Conservation (phyloP, 2,797 vertebrate genomes). For the Molothrus aeneus region DNA sequence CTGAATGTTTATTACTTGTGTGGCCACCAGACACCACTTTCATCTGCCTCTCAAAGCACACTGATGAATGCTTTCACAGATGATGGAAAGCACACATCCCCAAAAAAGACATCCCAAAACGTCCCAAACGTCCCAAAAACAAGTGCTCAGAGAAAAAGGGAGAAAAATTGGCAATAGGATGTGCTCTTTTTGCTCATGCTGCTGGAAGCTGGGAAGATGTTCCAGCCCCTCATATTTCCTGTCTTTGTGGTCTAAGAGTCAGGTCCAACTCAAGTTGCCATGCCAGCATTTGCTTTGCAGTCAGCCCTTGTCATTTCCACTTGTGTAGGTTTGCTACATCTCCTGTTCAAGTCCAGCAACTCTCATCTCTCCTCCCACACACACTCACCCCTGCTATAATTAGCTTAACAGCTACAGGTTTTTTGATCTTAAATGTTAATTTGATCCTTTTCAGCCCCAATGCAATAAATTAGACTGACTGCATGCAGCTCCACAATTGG, state of each 20-base stretch:
- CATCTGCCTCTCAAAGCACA: background rate
- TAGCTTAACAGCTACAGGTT: background rate
- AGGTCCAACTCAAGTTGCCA: background rate
- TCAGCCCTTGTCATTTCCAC: background rate
- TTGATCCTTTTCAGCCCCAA: background rate
- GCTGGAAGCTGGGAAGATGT: background rate
- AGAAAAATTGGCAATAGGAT: background rate
- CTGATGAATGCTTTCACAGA: background rate
- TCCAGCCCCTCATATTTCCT: background rate
- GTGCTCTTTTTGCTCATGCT: background rate
- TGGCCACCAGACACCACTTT: background rate
- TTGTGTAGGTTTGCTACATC: background rate
- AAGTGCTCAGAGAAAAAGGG: background rate
- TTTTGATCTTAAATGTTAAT: conserved; percentile 6
- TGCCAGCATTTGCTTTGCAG: background rate
- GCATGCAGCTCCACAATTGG: background rate
- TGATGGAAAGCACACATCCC: background rate
- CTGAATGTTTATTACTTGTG: background rate
- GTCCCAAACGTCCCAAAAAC: background rate
- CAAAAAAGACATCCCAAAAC: background rate
- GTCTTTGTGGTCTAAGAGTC: background rate
- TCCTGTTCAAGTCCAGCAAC: background rate
- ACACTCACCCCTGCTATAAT: background rate
- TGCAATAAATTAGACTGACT: background rate
- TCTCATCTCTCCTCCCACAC: background rate